Percentiles rank a stretch among this genome's conserved stretches.
These are phyloP conservation scores for Micropoecilia bifurca DNA, from an alignment of 2,797 vertebrate species.

Conservation along the genomic window DNA sequence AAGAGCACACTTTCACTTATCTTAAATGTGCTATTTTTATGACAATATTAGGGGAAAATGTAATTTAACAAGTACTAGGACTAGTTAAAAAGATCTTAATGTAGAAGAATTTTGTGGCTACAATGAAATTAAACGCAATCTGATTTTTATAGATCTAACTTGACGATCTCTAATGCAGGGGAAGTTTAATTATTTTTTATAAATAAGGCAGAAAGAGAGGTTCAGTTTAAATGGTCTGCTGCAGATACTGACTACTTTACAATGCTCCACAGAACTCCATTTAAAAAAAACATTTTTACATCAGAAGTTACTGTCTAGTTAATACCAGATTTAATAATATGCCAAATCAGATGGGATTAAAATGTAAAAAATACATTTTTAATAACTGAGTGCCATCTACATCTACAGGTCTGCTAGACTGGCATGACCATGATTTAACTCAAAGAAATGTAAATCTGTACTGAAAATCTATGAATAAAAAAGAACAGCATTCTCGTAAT, in stretches of 20 bases:
- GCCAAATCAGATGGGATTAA: neutral
- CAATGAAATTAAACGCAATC: neutral
- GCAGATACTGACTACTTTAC: neutral
- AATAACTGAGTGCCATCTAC: neutral
- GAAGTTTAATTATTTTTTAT: neutral
- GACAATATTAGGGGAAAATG: neutral
- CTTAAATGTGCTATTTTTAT: neutral
- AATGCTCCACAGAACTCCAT: neutral
- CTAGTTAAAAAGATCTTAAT: neutral
- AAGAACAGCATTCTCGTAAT: neutral
- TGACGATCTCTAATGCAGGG: neutral
- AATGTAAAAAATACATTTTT: neutral
- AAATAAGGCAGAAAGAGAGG: neutral
- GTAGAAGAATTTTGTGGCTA: too few species aligned
- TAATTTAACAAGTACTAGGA: too few species aligned
- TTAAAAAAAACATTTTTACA: neutral
- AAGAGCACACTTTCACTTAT: neutral
- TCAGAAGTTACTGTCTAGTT: neutral
- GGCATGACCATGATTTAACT: neutral
- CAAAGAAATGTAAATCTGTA: slow-evolving; percentile 6
- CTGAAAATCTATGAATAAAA: slow-evolving; percentile 21
- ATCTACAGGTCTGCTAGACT: neutral
- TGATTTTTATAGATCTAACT: neutral
- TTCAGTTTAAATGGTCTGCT: neutral
- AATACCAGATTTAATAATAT: neutral